These are phyloP conservation scores for Scylla paramamosain DNA, from an alignment of 1,140 invertebrate genomes.

Conservation along the genomic window DNA sequence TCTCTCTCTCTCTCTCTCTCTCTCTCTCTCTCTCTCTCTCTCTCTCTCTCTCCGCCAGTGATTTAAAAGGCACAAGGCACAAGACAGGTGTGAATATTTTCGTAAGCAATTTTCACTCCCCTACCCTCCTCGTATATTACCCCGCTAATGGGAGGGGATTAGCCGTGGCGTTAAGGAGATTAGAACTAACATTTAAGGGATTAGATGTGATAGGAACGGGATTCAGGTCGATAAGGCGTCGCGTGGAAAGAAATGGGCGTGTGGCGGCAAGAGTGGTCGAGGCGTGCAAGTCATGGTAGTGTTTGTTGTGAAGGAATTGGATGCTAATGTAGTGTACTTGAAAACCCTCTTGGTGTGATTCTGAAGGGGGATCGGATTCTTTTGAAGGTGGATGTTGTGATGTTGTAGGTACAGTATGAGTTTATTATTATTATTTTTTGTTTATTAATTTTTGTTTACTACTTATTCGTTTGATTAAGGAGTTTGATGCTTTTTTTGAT, in stretches of 20 bases:
- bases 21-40: neutral
- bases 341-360: neutral
- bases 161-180: slow-evolving; percentile 5
- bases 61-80: too few species aligned
- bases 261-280: neutral
- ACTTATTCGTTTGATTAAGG: too few species aligned
- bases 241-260: neutral
- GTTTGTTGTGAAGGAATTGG: neutral
- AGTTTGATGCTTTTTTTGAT: too few species aligned
- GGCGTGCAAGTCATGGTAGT: neutral
- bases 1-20: neutral
- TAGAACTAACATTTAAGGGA: neutral
- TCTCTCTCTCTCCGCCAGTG: neutral
- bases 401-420: too few species aligned
- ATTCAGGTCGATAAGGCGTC: too few species aligned
- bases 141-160: neutral
- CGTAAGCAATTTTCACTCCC: neutral
- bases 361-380: neutral
- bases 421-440: too few species aligned
- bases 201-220: neutral
- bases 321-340: neutral
- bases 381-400: neutral
- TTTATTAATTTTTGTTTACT: too few species aligned
- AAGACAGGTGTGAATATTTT: slow-evolving; percentile 14
- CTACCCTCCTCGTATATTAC: neutral